Percentiles rank a stretch among this genome's conserved stretches.
phyloP scores from a whole-genome alignment of 92 coral and sea anemone species.

The Umimayanthus chanpuru region DNA sequence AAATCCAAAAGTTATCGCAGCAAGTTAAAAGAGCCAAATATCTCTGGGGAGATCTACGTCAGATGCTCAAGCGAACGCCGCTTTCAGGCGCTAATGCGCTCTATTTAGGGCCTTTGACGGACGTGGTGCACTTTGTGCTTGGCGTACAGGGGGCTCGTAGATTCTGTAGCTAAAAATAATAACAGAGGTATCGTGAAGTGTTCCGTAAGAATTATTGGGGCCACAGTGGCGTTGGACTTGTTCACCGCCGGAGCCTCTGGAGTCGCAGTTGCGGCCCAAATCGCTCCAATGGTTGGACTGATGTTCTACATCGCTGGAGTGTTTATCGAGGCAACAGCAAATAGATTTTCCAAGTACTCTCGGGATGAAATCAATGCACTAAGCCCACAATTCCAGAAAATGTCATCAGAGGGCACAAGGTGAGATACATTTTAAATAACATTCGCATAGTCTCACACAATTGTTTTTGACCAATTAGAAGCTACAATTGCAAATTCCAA shows the following conservation, averaged over 20 bases:
- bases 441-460: no score
- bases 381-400: constrained; percentile 28
- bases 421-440: background rate
- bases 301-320: constrained; percentile 43
- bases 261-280: background rate
- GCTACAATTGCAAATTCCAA: no score
- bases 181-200: constrained; percentile 52
- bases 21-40: background rate
- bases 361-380: constrained; percentile 46
- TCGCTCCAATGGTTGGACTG: constrained; percentile 45
- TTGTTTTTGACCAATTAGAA: no score
- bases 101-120: constrained; percentile 49
- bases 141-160: constrained; percentile 47
- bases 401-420: constrained; percentile 41
- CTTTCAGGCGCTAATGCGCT: background rate
- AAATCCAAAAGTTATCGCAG: background rate
- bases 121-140: constrained; percentile 46
- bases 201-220: constrained; percentile 54
- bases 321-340: constrained; percentile 46
- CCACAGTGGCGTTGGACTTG: constrained; percentile 47
- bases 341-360: constrained; percentile 52
- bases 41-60: background rate
- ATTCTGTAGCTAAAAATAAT: constrained; percentile 42
- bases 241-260: constrained; percentile 40
- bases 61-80: background rate